These are phyloP conservation scores for Drosophila mercatorum DNA, from an alignment of 2,888 invertebrate genomes.

Conservation along the genomic window DNA sequence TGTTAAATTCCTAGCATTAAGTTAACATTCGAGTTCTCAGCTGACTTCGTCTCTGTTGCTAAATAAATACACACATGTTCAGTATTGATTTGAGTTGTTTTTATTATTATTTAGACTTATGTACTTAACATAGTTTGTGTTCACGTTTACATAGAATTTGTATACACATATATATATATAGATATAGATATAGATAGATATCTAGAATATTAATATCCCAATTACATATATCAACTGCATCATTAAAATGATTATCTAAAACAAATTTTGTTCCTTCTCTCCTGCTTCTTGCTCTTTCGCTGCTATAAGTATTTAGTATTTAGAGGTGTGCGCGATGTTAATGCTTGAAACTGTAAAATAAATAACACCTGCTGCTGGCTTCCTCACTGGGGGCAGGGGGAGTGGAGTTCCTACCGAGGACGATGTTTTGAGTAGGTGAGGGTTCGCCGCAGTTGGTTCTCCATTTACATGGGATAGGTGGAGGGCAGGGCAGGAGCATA, in stretches of 20 bases:
- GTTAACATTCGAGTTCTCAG: no score
- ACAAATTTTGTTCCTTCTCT: not conserved
- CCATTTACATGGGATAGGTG: constrained; percentile 82
- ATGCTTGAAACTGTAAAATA: constrained; percentile 63
- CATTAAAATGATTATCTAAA: constrained; percentile 33
- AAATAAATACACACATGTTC: not conserved
- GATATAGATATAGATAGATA: constrained; percentile 13
- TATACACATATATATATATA: constrained; percentile 37
- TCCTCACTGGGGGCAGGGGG: constrained; percentile 33
- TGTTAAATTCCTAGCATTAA: no score
- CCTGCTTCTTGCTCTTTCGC: not conserved
- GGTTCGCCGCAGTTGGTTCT: not conserved
- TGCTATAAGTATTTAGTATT: not conserved
- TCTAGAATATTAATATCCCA: constrained; percentile 72
- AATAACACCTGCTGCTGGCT: constrained; percentile 47
- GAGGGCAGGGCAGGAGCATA: constrained; percentile 90
- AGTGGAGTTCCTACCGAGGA: constrained; percentile 30
- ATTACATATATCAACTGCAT: constrained; percentile 58
- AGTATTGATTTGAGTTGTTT: constrained; percentile 11
- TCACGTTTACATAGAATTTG: constrained; percentile 69
- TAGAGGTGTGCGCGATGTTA: constrained; percentile 18
- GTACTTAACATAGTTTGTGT: constrained; percentile 70
- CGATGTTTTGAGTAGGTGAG: constrained; percentile 7
- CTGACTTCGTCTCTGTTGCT: no score
- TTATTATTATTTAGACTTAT: constrained; percentile 39